Evolutionary conservation across 2,797 vertebrate species (phyloP).

Genomic region (Pelochelys cantorii): DNA sequence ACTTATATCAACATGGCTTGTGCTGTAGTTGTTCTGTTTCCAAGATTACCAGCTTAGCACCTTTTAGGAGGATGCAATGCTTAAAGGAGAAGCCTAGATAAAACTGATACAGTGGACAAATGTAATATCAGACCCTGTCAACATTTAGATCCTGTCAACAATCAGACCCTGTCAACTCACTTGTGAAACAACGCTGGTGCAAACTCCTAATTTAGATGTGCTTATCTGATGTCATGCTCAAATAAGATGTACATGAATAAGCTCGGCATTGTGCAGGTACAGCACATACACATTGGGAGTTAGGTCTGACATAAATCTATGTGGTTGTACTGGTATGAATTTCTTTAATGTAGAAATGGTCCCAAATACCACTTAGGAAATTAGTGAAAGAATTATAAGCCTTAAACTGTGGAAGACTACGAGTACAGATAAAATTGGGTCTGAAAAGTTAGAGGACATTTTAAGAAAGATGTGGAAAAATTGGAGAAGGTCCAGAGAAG

Average conservation of each 20-base stretch:
- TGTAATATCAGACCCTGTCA: background rate
- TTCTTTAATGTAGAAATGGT: background rate
- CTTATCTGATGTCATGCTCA: background rate
- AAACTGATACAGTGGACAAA: background rate
- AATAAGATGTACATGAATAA: background rate
- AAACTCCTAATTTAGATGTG: background rate
- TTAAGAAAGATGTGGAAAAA: no score
- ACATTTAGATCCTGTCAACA: background rate
- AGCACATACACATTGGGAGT: background rate
- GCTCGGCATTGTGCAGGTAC: background rate
- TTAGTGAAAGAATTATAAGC: conserved; percentile 28
- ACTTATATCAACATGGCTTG: background rate
- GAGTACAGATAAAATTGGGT: background rate
- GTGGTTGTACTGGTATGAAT: background rate
- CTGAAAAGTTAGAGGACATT: conserved; percentile 25
- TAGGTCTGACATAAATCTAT: background rate
- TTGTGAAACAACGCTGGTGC: background rate
- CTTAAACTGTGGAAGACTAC: conserved; percentile 26
- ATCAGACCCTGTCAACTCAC: background rate
- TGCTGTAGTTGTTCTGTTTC: background rate
- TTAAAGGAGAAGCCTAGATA: background rate
- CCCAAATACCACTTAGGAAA: conserved; percentile 12
- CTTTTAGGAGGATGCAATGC: background rate
- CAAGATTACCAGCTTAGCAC: background rate
- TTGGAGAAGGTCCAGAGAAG: no score